These are phyloP conservation scores for Cossypha polioptera DNA, from an alignment of 2,797 vertebrate species.

Conservation along the genomic window DNA sequence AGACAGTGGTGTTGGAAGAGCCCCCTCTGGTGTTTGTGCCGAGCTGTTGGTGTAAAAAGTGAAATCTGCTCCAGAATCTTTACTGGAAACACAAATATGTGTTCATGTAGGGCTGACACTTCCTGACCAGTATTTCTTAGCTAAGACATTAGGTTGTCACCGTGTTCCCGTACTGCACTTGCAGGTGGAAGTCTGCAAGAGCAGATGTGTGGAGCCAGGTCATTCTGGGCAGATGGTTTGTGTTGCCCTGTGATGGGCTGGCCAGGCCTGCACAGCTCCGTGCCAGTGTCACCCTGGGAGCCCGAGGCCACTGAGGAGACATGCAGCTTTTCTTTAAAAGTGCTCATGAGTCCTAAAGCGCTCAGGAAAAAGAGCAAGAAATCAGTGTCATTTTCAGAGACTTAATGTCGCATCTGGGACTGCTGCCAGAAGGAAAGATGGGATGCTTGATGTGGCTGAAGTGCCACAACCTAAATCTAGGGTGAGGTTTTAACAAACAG, in stretches of 20 bases:
- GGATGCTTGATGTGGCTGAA: not conserved
- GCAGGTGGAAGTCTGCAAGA: not conserved
- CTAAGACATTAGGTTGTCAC: not conserved
- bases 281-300: not conserved
- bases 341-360: not conserved
- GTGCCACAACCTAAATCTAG: not conserved
- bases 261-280: not conserved
- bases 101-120: not conserved
- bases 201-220: not conserved
- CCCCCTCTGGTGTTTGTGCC: constrained; percentile 53
- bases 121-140: not conserved
- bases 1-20: not conserved
- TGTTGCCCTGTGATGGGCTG: not conserved
- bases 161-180: not conserved
- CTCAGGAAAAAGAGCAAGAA: not conserved
- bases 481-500: not conserved
- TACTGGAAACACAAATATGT: fast-evolving
- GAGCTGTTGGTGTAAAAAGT: not conserved
- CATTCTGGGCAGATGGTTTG: fast-evolving
- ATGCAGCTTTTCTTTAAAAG: not conserved
- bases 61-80: not conserved
- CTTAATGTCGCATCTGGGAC: not conserved
- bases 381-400: not conserved
- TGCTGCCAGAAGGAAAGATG: not conserved
- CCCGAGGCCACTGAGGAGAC: not conserved